phyloP scores from a whole-genome alignment of 2,797 vertebrate genomes.

The Lophotriccus pileatus region DNA sequence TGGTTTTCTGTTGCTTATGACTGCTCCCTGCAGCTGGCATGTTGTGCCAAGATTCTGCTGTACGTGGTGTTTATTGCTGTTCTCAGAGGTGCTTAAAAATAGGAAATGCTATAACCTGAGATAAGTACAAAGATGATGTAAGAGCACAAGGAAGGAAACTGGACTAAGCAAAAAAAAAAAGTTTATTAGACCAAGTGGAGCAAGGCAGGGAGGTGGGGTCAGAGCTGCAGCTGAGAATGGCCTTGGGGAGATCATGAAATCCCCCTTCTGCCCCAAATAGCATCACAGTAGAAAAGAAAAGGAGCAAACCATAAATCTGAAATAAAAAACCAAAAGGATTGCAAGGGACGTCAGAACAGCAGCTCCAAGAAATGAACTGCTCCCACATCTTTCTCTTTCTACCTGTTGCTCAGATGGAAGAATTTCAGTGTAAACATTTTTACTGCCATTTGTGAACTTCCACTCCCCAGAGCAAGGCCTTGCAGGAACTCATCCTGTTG shows the following conservation, averaged over 20 bases:
- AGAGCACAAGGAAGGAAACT: slow-evolving; percentile 40
- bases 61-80: not conserved
- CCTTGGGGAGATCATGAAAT: slow-evolving; percentile 21
- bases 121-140: slow-evolving; percentile 41
- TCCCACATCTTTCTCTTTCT: not conserved
- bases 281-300: not conserved
- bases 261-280: not conserved
- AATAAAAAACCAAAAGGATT: not conserved
- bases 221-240: not conserved
- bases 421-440: not conserved
- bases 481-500: rapidly evolving
- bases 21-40: not conserved
- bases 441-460: not conserved
- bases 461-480: not conserved
- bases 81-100: slow-evolving; percentile 26
- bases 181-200: slow-evolving; percentile 30
- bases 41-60: not conserved
- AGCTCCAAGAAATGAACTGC: not conserved
- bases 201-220: not conserved
- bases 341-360: not conserved
- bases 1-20: not conserved
- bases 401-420: not conserved
- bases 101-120: slow-evolving; percentile 51
- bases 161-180: not conserved
- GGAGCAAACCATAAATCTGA: not conserved